Evolutionary conservation across 2,113 vertebrate species (phyloP), one percentile per base, ranked within the genome.

Genomic region (Saguinus midas): DNA sequence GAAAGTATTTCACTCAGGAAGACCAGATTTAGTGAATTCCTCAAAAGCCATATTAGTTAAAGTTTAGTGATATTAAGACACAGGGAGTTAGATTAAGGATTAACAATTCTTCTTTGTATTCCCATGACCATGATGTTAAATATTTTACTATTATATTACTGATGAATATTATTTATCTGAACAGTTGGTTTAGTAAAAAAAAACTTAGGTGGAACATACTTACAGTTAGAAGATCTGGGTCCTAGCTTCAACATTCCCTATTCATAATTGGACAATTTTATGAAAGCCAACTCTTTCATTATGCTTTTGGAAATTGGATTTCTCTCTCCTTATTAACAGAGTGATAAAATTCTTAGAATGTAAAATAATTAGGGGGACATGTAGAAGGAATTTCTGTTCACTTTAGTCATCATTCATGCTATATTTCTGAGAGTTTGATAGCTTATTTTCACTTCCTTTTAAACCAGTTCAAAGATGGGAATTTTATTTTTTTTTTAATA

Each of bases 401-500:
- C 2, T 40, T 81, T 80, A 86, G 32, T 20, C 11, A 85, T 85
- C 17, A 13, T 94, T 79, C 6, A 32, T 83, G 11, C 52, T 61
- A 55, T 16, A 10, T 87, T 94, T 75, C 43, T 89, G 58, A 96
- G 76, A 87, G 11, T 11, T 75, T 68, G 3, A 50, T 10, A 68
- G 29, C 16, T 40, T 35, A 93, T 75, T 79, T 84, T 25, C 73
- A 29, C 37, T 93, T 88, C 90, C 52, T 83, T 96, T 90, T 43
- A 90, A 92, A 84, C 20, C 25, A 1, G 58, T 16, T 18, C 40
- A 90, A 12, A 80, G 40, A 91, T 70, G 18, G 20, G 37, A 95
- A 55, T 70, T 90, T 87, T 64, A 11, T 82, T 87, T 64, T 95
- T 95, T 40, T 90, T 88, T 64, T 64, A 29, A n/a, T 37, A 52